Evolutionary conservation across 2,113 vertebrate species (phyloP), one percentile per base, ranked within the genome.

Genomic region (Pomatostomus ruficeps): DNA sequence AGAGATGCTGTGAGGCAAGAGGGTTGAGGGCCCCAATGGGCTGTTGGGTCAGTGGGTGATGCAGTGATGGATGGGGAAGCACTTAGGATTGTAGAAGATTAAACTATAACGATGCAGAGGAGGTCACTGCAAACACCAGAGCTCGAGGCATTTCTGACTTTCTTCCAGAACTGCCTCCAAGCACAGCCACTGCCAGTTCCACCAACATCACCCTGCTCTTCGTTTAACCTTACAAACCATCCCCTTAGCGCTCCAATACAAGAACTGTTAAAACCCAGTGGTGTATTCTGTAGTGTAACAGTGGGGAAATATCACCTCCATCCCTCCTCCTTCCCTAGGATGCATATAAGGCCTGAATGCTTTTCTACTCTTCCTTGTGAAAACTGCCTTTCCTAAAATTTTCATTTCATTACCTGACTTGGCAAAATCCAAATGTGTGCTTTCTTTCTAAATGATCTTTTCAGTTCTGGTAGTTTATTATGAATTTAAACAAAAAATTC

Each of bases 361-460:
- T 77, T 80, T 67, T 59, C 65, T 35, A 46, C 26, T 23, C 9
- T 7, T 59, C 38, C 33, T 76, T 59, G 40, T 31, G 49, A 87
- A 42, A 0, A 0, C 11, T 61, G 13, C 40, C n/a, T 21, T 87
- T 33, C 29, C 19, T 42, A 55, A 91, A 54, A 43, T 77, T 29
- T 93, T 72, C 26, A 72, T 65, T 73, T 78, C 22, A 14, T 88
- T 75, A 40, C 36, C 43, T 71, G 48, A 31, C 65, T 73, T 75
- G 70, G 61, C 21, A 78, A 82, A 93, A 81, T 16, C 18, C 59
- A 51, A 33, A 24, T 51, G 18, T 5, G 5, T 76, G 36, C 20
- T 90, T 57, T 54, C 58, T 48, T 90, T 72, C 62, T 72, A 82
- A 72, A 77, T 67, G 12, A 61, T 75, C 67, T 68, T 51, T 93